Evolutionary conservation across 2,113 vertebrate species (phyloP), one percentile per base, ranked within the genome.

Genomic region (Montifringilla adamsi): DNA sequence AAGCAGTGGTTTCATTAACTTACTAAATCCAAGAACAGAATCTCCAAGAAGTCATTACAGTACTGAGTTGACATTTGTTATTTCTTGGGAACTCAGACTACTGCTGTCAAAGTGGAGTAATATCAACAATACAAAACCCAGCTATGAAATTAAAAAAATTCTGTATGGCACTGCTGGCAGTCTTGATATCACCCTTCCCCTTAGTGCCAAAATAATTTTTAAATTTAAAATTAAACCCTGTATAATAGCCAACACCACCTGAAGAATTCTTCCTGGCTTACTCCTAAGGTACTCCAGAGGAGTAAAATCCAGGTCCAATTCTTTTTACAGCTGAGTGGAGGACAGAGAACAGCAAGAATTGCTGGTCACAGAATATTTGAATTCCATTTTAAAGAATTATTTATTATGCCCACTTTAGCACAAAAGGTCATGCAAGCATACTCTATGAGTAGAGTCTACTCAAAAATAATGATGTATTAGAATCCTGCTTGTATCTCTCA

Each of bases 11-110:
- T 83, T 94, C 82, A 76, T 85, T 91, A 68, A 78, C 67, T 90
- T 83, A 94, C 41, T 93, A 94, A 94, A 92, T 37, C 63, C 46
- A 96, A 88, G 72, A 95, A 76, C 28, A 82, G 82, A 85, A 68
- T 66, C 50, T 56, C 82, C 70, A 90, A 89, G n/a, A 94, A 94
- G 59, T 94, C 75, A 90, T 91, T 90, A 88, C 62, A 80, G 67
- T 80, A 92, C 58, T 39, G 18, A 86, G 30, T 1, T 83, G 85
- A 85, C 58, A 27, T 92, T 88, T 46, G 24, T 41, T 72, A 50
- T 20, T 93, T 80, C 75, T 76, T 77, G 41, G 63, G 85, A 90
- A 90, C 28, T n/a, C 62, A 86, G 50, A 80, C n/a, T 80, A 35
- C 31, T 62, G 28, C 50, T 88, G 75, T 88, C 78, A 83, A 93